Percentiles rank a stretch among this genome's conserved stretches.
Evolutionary conservation across 1,140 invertebrate genomes (phyloP).

Genomic region (Drosophila tropicalis): DNA sequence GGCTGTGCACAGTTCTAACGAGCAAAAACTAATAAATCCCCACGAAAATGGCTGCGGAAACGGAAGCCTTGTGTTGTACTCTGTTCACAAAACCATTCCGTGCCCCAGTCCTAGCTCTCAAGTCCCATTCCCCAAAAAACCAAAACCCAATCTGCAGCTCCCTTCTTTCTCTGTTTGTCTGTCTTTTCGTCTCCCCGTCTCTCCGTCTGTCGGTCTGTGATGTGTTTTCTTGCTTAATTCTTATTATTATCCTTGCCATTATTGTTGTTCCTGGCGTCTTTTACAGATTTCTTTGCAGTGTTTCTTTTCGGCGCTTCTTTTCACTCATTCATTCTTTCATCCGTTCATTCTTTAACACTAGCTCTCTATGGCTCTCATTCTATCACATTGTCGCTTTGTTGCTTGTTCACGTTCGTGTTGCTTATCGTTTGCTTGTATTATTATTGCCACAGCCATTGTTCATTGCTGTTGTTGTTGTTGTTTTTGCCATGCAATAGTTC

Average conservation of each 20-base stretch:
- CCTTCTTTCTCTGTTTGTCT: slow-evolving; percentile 31
- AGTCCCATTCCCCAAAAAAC: slow-evolving; percentile 28
- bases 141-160: slow-evolving; percentile 29
- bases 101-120: slow-evolving; percentile 15
- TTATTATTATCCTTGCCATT: slow-evolving; percentile 81
- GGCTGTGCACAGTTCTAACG: slow-evolving; percentile 77
- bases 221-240: slow-evolving; percentile 82
- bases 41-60: slow-evolving; percentile 79
- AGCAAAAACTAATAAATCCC: slow-evolving; percentile 83
- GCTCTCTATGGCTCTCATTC: slow-evolving; percentile 36
- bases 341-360: slow-evolving; percentile 66
- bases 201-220: slow-evolving; percentile 44
- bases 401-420: slow-evolving; percentile 66
- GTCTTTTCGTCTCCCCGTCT: slow-evolving; percentile 17
- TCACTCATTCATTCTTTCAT: slow-evolving; percentile 53
- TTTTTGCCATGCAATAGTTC: slow-evolving; percentile 77
- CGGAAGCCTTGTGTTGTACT: slow-evolving; percentile 76
- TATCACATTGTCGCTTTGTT: slow-evolving; percentile 31
- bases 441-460: slow-evolving; percentile 78
- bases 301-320: slow-evolving; percentile 23
- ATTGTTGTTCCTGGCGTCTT: slow-evolving; percentile 67
- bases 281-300: slow-evolving; percentile 64
- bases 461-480: slow-evolving; percentile 20
- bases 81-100: slow-evolving; percentile 33
- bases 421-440: slow-evolving; percentile 79